phyloP scores from a whole-genome alignment of 2,113 vertebrate genomes.

The Labrus mixtus region DNA sequence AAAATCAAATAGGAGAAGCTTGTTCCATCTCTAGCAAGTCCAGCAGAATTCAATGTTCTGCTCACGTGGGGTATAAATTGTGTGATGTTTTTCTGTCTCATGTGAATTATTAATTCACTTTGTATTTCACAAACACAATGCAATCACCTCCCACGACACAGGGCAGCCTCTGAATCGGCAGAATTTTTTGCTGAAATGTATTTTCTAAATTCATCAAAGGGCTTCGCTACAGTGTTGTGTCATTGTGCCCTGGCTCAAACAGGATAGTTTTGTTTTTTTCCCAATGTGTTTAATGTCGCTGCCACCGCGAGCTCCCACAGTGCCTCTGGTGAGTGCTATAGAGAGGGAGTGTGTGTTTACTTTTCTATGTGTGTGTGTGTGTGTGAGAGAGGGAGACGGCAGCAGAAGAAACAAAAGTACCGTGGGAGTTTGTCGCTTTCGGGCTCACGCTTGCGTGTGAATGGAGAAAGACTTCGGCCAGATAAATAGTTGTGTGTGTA shows the following conservation, averaged over 20 bases:
- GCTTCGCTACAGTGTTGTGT: conserved; percentile 12
- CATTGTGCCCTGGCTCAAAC: conserved; percentile 29
- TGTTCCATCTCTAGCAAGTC: conserved; percentile 4
- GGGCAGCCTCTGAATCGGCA: conserved; percentile 18
- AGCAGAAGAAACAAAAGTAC: conserved; percentile 25
- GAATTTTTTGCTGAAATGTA: conserved; percentile 20
- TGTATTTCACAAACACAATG: conserved; percentile 45
- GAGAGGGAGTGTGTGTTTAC: conserved; percentile 16
- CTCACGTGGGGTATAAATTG: conserved; percentile 1
- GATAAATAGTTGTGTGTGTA: conserved; percentile 22
- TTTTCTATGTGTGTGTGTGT: conserved; percentile 4
- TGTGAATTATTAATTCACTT: conserved; percentile 43
- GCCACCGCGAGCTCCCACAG: conserved; percentile 29
- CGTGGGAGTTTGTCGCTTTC: neutral
- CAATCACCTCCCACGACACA: conserved; percentile 16
- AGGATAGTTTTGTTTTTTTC: conserved; percentile 27
- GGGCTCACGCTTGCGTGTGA: conserved; percentile 9
- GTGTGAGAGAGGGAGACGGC: conserved; percentile 20
- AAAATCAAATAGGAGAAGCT: conserved; percentile 1
- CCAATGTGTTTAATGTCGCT: conserved; percentile 48
- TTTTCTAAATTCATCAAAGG: conserved; percentile 43
- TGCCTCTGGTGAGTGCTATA: conserved; percentile 27
- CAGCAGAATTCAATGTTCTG: conserved; percentile 7
- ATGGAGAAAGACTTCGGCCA: conserved; percentile 2
- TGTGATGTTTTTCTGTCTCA: neutral